Base-by-base conservation (phyloP, 2,113 vertebrate species). In the Scytalopus superciliaris region DNA sequence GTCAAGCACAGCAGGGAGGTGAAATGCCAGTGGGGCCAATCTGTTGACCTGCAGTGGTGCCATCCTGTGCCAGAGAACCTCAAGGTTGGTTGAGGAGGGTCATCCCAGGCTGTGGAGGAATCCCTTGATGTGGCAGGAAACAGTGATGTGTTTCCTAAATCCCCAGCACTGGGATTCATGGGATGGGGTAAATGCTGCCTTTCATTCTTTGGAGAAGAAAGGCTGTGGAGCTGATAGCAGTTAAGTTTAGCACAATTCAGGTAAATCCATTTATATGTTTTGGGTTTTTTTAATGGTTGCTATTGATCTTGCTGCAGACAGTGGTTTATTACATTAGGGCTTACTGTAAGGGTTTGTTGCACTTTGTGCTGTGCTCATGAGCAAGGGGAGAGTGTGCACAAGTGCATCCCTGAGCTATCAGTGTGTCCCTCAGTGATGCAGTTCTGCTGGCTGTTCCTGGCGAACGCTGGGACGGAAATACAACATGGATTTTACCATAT, bases 401-500 rank as follows among this genome's bases (percentile, higher is more conserved):
- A n/a, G n/a, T 0, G 0, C 30, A n/a, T 50, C 39, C 59, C 47
- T 6, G 52, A 67, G 39, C 53, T 7, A 4, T 23, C 15, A 0
- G 35, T 5, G 12, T 6, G 50, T 67, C 35, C 56, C 60, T 31
- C 0, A 0, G 56, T 5, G 76, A 60, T 84, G 59, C 42, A 19
- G 27, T 73, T 57, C 79, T 82, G 66, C 60, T 83, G 76, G 27
- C 30, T 70, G 0, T 50, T 80, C 47, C 53, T 21, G 57, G 60
- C 19, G 59, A 25, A 52, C 56, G 9, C 40, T 83, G 67, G 64
- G 27, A 10, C 39, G 62, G 13, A 76, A 39, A 16, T 25, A 2
- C 2, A 0, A 2, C 3, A 0, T 28, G 59, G 40, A 59, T 59
- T 56, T 27, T 64, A 25, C 5, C 0, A 0, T 25, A 24, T 53